Percentiles rank a stretch among this genome's conserved stretches.
These are phyloP conservation scores for Chaitophorus viminalis DNA, from an alignment of 2,888 invertebrate genomes.

Conservation along the genomic window DNA sequence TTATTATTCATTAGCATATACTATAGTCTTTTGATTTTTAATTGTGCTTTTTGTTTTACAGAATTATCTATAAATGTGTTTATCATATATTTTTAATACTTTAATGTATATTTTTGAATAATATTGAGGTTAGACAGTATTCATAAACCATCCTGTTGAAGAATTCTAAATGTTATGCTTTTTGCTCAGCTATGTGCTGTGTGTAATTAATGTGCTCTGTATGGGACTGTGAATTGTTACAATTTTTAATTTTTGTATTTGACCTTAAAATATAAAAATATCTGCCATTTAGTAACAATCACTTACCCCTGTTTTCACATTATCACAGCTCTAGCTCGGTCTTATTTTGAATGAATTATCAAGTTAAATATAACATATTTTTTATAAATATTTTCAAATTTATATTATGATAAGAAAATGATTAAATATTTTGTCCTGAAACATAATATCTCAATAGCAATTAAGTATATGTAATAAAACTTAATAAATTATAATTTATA, in stretches of 20 bases:
- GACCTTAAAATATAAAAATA: background rate
- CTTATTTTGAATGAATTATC: conserved; percentile 1
- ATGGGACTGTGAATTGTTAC: conserved; percentile 5
- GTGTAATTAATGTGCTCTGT: background rate
- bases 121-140: conserved; percentile 37
- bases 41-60: background rate
- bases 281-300: conserved; percentile 1
- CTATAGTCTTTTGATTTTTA: background rate
- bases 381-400: conserved; percentile 41
- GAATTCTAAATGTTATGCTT: conserved; percentile 38
- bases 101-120: conserved; percentile 15
- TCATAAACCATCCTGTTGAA: conserved; percentile 32
- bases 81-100: conserved; percentile 54
- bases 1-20: background rate
- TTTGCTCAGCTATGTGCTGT: conserved; percentile 22
- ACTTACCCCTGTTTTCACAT: background rate
- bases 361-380: conserved; percentile 28
- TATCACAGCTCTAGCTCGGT: conserved; percentile 30
- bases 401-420: background rate
- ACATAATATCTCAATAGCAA: background rate
- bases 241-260: background rate
- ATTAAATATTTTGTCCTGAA: background rate
- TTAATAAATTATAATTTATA: too few species aligned
- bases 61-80: conserved; percentile 25
- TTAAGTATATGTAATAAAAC: background rate